Conservation (phyloP, 2,113 vertebrate genomes). For the Colinus virginianus region DNA sequence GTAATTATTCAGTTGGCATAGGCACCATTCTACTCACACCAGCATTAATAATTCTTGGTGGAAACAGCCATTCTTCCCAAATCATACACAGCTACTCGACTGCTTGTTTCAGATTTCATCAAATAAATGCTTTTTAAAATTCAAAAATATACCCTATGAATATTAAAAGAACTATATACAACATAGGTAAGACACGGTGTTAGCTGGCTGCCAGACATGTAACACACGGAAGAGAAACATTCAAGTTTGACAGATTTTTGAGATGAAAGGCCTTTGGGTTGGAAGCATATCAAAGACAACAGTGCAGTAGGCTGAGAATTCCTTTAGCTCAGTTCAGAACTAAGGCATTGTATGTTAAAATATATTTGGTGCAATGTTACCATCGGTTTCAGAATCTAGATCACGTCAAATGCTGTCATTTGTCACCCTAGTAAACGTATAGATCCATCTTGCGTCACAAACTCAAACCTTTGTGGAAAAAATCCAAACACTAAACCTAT, state of each 20-base stretch:
- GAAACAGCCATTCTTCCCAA: constrained; percentile 73
- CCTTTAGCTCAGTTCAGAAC: constrained; percentile 81
- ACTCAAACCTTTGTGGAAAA: constrained; percentile 41
- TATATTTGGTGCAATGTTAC: constrained; percentile 80
- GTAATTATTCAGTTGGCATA: constrained; percentile 76
- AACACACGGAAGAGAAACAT: constrained; percentile 79
- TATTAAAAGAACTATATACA: constrained; percentile 85
- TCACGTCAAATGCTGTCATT: constrained; percentile 72
- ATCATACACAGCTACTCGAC: constrained; percentile 72
- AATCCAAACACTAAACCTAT: constrained; percentile 68
- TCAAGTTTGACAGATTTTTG: constrained; percentile 84
- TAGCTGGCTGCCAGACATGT: constrained; percentile 76
- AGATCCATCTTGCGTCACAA: constrained; percentile 64
- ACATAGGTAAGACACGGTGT: constrained; percentile 79
- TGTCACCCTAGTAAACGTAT: constrained; percentile 67
- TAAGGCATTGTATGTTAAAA: constrained; percentile 85
- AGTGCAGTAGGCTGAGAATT: constrained; percentile 81
- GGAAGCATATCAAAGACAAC: constrained; percentile 86
- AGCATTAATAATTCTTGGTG: constrained; percentile 78
- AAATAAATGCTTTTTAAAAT: constrained; percentile 80
- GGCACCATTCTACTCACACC: constrained; percentile 83
- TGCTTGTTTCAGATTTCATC: constrained; percentile 73
- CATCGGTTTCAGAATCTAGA: constrained; percentile 70
- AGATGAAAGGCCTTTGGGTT: constrained; percentile 87
- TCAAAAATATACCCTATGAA: constrained; percentile 85